These are phyloP conservation scores for Staurois parvus DNA, from an alignment of 2,797 vertebrate genomes.

Conservation along the genomic window DNA sequence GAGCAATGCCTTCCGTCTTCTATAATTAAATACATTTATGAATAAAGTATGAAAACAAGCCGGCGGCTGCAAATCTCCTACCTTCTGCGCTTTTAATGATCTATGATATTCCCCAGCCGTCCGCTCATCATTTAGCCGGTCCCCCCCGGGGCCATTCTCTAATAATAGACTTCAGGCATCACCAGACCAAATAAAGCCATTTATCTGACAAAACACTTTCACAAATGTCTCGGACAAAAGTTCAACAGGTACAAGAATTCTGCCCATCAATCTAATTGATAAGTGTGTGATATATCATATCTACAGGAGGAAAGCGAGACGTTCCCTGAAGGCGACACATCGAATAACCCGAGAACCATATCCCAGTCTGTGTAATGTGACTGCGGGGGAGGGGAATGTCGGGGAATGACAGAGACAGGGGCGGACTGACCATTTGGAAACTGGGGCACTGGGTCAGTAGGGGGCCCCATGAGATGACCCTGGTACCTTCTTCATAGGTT, in stretches of 20 bases:
- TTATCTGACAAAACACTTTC: constrained; percentile 56
- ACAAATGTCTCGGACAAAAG: constrained; percentile 51
- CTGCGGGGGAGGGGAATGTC: too few species aligned
- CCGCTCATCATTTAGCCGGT: constrained; percentile 14
- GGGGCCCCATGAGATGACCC: too few species aligned
- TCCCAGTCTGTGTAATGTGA: not conserved
- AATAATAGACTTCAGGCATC: constrained; percentile 47
- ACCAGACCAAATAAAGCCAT: constrained; percentile 45
- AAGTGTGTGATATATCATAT: constrained; percentile 12
- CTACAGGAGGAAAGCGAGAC: not conserved
- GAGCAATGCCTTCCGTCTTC: not conserved
- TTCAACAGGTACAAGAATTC: constrained; percentile 56
- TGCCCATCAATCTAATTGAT: constrained; percentile 48
- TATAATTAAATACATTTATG: constrained; percentile 2
- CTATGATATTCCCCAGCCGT: constrained; percentile 18
- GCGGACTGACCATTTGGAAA: too few species aligned
- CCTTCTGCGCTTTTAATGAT: constrained; percentile 37
- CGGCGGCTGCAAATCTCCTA: constrained; percentile 11
- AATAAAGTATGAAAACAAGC: constrained; percentile 14
- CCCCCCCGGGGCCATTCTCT: constrained; percentile 32
- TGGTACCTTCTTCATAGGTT: too few species aligned
- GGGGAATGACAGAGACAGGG: too few species aligned
- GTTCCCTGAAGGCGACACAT: not conserved
- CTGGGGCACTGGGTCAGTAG: too few species aligned
- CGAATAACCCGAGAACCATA: not conserved